phyloP scores from a whole-genome alignment of 2,888 invertebrate genomes.

The Busseola fusca region DNA sequence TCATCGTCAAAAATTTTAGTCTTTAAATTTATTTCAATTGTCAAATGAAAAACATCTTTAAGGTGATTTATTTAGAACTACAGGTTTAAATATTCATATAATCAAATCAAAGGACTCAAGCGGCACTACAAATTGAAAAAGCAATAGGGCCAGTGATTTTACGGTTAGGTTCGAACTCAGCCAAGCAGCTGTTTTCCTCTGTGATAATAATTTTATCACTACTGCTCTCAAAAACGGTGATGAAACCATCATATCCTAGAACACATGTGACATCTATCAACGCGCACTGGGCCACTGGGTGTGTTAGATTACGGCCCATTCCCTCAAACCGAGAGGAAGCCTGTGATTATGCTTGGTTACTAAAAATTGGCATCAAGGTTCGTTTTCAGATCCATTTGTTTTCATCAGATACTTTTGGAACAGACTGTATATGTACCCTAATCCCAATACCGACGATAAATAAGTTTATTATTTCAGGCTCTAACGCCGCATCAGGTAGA shows the following conservation, averaged over 20 bases:
- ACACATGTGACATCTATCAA: no score
- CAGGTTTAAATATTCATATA: background rate
- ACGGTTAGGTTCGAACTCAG: no score
- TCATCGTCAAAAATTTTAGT: background rate
- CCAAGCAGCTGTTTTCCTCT: no score
- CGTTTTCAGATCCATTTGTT: background rate
- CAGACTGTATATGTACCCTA: background rate
- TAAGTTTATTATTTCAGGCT: conserved; percentile 69
- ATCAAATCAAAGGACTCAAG: background rate
- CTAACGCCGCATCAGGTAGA: conserved; percentile 90
- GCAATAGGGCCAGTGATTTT: no score
- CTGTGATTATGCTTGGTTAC: background rate
- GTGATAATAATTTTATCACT: no score
- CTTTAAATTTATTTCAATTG: background rate
- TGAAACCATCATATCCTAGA: no score
- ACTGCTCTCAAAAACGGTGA: no score
- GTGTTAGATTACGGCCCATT: no score
- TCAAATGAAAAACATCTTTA: background rate
- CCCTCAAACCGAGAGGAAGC: no score
- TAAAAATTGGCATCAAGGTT: background rate
- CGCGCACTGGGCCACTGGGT: no score
- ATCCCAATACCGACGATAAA: background rate
- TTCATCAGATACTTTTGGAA: background rate
- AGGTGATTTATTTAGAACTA: background rate
- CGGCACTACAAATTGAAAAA: background rate